A percentile compares a stretch with the other conserved stretches of the same genome.
Evolutionary conservation across 1,140 invertebrate species (phyloP).

Genomic region (Tetragnatha versicolor): DNA sequence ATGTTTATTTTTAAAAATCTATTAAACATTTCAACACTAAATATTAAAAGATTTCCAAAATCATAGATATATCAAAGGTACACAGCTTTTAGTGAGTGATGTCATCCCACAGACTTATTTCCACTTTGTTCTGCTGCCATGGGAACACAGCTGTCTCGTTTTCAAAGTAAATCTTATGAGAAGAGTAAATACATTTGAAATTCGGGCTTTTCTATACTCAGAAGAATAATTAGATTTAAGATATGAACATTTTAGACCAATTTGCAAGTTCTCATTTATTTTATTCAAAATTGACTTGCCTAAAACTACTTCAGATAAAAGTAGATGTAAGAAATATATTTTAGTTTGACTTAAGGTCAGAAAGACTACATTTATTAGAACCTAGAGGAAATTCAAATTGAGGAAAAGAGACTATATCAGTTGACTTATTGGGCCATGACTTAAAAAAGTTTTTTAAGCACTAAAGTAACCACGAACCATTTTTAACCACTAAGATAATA

Average conservation of each 20-base stretch:
- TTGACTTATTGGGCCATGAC: too few species aligned
- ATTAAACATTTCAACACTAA: constrained; percentile 35
- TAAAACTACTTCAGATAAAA: too few species aligned
- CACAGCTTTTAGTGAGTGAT: not conserved
- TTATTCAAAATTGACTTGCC: too few species aligned
- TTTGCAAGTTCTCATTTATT: not conserved
- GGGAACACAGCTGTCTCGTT: not conserved
- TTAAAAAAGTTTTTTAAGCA: too few species aligned
- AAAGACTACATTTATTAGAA: too few species aligned
- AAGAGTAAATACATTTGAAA: constrained; percentile 5
- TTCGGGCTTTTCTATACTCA: not conserved
- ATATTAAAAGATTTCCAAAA: constrained; percentile 21
- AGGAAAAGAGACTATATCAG: too few species aligned
- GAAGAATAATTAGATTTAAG: not conserved
- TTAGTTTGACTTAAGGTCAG: too few species aligned
- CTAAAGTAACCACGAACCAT: too few species aligned
- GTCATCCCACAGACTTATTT: not conserved
- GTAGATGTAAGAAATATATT: too few species aligned
- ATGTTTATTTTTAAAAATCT: constrained; percentile 36
- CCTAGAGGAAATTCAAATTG: too few species aligned
- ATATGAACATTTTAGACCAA: not conserved
- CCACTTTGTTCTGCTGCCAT: not conserved
- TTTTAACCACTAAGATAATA: too few species aligned
- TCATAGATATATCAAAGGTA: not conserved
- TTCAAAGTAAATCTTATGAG: too few species aligned